Evolutionary conservation across 2,888 invertebrate genomes (phyloP), one percentile per base, ranked within the genome.

Genomic region (Lomographa bimaculata): DNA sequence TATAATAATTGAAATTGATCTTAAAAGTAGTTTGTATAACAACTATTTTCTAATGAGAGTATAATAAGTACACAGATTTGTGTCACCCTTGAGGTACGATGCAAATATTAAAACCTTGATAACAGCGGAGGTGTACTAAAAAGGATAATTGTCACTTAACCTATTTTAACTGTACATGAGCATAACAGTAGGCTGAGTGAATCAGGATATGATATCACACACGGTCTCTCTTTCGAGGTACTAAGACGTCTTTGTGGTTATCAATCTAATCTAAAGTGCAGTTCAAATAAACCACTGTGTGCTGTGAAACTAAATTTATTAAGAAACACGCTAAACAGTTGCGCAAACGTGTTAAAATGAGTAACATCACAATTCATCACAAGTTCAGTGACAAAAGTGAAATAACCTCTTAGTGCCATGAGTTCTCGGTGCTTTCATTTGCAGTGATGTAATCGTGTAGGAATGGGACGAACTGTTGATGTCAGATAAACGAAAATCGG

Each of bases 151-250:
- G 73, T 61, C 76, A 81, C 68, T 84, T 82, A 79, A 81, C 80
- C 83, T 73, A 81, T 67, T 43, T 42, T 73, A 73, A 75, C 64
- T 61, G 57, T 48, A 59, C 62, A 52, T 64, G 60, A 56, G 61
- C 65, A 68, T 64, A 68, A 62, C 64, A 65, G 59, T 57, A 60
- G 60, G 61, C 59, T 51, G 14, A 46, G 63, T 79, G 78, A 80
- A 71, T 80, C 75, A 76, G 75, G 77, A 79, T 70, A 77, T 86
- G 83, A 84, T 79, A 82, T 84, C 84, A 86, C 66, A 80, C 63
- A 45, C 53, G 61, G 61, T 55, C 62, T 68, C 64, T 65, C 66
- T 67, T 63, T 57, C 54, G 71, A 58, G 57, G 63, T 58, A 69
- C 50, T 53, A 68, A 64, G 74, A 80, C 82, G 85, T 75, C 53